Percentiles rank a stretch among this genome's conserved stretches.
These are phyloP conservation scores for Venusia cambrica DNA, from an alignment of 2,888 invertebrate genomes.

Conservation along the genomic window DNA sequence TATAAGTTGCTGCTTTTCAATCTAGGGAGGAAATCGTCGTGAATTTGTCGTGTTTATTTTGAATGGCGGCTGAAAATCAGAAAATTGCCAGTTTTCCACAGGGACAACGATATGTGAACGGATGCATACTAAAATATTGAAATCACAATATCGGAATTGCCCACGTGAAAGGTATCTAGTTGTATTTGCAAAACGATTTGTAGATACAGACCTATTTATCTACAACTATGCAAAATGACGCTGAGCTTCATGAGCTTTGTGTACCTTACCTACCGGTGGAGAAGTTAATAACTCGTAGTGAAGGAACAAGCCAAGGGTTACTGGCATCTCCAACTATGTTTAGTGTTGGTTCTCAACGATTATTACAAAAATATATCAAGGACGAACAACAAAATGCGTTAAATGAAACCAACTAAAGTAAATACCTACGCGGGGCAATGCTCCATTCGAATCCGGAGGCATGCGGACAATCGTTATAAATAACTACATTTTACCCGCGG, in stretches of 20 bases:
- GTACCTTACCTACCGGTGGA: no score
- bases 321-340: constrained; percentile 2
- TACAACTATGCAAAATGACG: no score
- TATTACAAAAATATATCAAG: constrained; percentile 3
- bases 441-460: no score
- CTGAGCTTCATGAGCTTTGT: no score
- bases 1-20: constrained; percentile 33
- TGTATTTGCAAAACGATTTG: constrained; percentile 4
- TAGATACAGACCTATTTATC: no score
- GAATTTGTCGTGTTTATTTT: constrained; percentile 24
- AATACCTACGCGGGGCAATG: no score
- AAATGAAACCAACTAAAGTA: no score
- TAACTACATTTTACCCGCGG: no score
- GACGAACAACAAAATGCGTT: neutral
- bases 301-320: no score
- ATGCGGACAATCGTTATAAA: no score
- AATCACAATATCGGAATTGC: constrained; percentile 8
- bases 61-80: constrained; percentile 20
- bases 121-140: constrained; percentile 17
- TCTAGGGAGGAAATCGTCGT: constrained; percentile 15
- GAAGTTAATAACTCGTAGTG: no score
- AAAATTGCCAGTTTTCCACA: constrained; percentile 20
- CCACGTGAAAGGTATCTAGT: constrained; percentile 1
- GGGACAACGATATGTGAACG: constrained; percentile 16
- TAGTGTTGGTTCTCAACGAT: constrained; percentile 5